These are phyloP conservation scores for Trileptium ribeirensis DNA, from an alignment of 2,888 invertebrate genomes.

Conservation along the genomic window DNA sequence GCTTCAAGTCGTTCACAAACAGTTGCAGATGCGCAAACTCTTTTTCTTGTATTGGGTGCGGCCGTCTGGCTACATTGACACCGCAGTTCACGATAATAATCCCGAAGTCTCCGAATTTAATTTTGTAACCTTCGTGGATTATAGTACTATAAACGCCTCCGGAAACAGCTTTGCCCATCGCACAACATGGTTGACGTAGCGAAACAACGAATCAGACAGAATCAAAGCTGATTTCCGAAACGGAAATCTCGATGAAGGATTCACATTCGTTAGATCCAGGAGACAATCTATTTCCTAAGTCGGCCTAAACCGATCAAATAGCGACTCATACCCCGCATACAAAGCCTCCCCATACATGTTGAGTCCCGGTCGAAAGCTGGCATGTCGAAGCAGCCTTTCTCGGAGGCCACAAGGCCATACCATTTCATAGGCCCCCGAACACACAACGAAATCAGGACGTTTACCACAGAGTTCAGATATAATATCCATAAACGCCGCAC, in stretches of 20 bases:
- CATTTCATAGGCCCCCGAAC: neutral
- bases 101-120: neutral
- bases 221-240: neutral
- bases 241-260: neutral
- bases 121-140: neutral
- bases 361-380: neutral
- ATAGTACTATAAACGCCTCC: neutral
- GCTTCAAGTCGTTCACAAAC: neutral
- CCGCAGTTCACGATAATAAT: constrained; percentile 5
- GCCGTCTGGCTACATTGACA: neutral
- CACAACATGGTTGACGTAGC: neutral
- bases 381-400: neutral
- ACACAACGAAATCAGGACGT: neutral
- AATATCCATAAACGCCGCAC: neutral
- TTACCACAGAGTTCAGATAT: neutral
- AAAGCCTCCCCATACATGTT: neutral
- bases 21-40: neutral
- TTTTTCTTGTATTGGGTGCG: neutral
- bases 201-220: neutral
- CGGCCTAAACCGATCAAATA: neutral
- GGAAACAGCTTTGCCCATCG: neutral
- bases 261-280: neutral
- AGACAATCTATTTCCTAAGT: neutral
- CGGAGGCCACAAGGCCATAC: neutral
- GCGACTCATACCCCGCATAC: neutral